Base-by-base conservation (phyloP, 2,888 invertebrate genomes). In the Dastarcus helophoroides region DNA sequence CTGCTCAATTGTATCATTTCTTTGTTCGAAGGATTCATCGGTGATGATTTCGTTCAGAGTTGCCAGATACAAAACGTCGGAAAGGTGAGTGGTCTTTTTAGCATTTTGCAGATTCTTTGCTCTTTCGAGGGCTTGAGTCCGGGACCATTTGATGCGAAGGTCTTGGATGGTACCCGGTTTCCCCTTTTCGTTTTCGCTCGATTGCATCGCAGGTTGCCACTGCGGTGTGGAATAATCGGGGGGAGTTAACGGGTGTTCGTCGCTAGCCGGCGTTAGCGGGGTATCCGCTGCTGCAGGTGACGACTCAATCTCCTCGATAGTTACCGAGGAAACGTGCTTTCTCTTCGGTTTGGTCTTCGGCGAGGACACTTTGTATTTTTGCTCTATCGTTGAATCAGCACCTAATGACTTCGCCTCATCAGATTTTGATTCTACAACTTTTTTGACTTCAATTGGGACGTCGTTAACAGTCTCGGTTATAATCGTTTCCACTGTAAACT, bases 1-100 rank as follows among this genome's bases (percentile, higher is more conserved):
- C 29, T 73, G 67, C 33, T 71, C 67, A 2, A 85, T 65, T 13
- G 77, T 67, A 4, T 57, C 55, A n/a, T 65, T 59, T 5, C 67
- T 63, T 46, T 71, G 66, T 40, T 72, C 69, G 0, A 65, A 57
- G 1, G 70, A 64, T 41, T 71, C 64, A 10, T 69, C 65, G 2
- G 66, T 65, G 4, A 69, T 54, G 31, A 67, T 62, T 44, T 74
- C 69, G 24, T 70, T 67, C 1, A 76, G 50, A 0, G 71, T 69
- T 1, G 75, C 73, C 28, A 76, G 58, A 39, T 73, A 72, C n/a
- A 77, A 54, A 2, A 76, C 65, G 45, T 73, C 71, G 27, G 69
- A 70, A n/a, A 76, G 51, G 32, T 71, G 67, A 9, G 69, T 71
- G 3, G 67, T 67, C 40, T 65, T 63, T 38, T 63, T 60, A 2